Percentiles rank a stretch among this genome's conserved stretches.
Conservation (phyloP, 2,888 invertebrate species). For the Hedychridium roseum region DNA sequence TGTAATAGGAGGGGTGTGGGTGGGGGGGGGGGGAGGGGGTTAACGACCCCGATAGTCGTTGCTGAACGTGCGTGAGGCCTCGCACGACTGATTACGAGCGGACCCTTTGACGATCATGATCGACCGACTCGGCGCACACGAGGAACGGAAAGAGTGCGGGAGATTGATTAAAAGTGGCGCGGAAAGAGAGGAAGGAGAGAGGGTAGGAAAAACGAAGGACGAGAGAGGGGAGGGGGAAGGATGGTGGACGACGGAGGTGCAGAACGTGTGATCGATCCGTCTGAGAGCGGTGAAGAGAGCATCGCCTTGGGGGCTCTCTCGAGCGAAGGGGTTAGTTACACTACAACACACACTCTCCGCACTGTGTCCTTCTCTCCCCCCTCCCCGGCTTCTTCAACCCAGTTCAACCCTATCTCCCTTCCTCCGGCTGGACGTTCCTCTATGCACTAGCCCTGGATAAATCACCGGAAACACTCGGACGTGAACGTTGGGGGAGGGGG, state of each 20-base stretch:
- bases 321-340: conserved; percentile 44
- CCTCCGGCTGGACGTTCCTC: too few relatives aligned
- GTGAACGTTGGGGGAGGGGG: conserved; percentile 16
- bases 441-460: conserved; percentile 44
- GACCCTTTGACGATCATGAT: conserved; percentile 53
- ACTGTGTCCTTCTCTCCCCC: background rate
- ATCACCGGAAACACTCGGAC: conserved; percentile 41
- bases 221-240: too few relatives aligned
- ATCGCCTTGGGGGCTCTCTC: conserved; percentile 41
- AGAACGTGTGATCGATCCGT: conserved; percentile 47
- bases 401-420: too few relatives aligned
- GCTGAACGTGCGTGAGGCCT: conserved; percentile 51
- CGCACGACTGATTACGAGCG: conserved; percentile 51
- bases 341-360: background rate
- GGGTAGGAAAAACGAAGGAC: conserved; percentile 11
- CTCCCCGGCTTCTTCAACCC: too few relatives aligned
- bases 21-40: conserved; percentile 35
- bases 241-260: conserved; percentile 13
- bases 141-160: conserved; percentile 14
- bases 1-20: background rate
- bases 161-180: conserved; percentile 9
- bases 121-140: conserved; percentile 39
- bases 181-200: conserved; percentile 14
- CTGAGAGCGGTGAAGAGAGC: conserved; percentile 46
- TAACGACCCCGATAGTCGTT: conserved; percentile 50